Evolutionary conservation across 2,113 vertebrate genomes (phyloP).

Genomic region (Nothocercus nigrocapillus): DNA sequence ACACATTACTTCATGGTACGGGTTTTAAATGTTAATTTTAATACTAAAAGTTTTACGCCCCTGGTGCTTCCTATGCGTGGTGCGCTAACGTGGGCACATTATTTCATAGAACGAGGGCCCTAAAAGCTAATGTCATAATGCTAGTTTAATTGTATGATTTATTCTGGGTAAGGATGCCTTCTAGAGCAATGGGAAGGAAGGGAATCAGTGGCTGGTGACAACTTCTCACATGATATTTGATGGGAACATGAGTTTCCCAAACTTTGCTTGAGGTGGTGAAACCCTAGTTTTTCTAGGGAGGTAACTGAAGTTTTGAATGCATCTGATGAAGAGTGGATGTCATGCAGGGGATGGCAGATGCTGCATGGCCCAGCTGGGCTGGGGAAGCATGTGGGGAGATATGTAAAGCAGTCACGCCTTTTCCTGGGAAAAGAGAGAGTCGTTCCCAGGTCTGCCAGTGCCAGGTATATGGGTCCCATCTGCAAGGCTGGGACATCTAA

Average conservation of each 20-base stretch:
- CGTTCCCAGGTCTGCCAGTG: not conserved
- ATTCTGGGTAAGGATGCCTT: not conserved
- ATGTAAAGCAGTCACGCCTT: not conserved
- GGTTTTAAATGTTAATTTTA: conserved; percentile 75
- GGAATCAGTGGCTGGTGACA: accelerated
- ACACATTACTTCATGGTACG: conserved; percentile 53
- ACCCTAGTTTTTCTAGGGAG: not conserved
- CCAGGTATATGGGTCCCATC: not conserved
- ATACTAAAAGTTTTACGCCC: conserved; percentile 65
- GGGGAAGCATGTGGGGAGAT: not conserved
- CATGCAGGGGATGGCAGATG: not conserved
- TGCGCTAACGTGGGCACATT: not conserved
- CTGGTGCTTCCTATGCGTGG: not conserved
- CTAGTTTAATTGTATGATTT: conserved; percentile 68
- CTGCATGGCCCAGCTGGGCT: not conserved
- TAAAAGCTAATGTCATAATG: conserved; percentile 66
- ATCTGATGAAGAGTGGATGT: not conserved
- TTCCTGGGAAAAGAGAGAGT: not conserved
- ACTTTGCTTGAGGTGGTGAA: not conserved
- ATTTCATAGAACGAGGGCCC: conserved; percentile 52
- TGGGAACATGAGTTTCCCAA: not conserved
- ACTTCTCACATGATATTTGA: accelerated
- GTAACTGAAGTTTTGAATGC: not conserved
- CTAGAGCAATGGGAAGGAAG: not conserved
- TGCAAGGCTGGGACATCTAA: not conserved